These are phyloP conservation scores for Toxotes jaculatrix DNA, from an alignment of 2,113 vertebrate genomes.

Conservation along the genomic window DNA sequence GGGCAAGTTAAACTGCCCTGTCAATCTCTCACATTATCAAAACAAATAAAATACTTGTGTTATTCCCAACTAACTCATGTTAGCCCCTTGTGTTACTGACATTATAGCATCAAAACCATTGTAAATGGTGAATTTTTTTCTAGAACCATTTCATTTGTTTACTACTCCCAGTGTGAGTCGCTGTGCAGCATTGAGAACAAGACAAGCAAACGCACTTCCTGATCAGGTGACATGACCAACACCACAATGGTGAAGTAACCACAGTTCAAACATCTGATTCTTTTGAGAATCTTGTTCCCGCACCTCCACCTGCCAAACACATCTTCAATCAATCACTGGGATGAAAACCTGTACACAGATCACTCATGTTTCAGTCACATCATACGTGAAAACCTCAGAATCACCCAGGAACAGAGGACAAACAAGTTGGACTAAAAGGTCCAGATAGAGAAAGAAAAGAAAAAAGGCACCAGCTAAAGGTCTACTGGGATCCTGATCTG, in stretches of 20 bases:
- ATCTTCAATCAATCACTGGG: not conserved
- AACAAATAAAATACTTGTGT: not conserved
- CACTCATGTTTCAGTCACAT: constrained; percentile 25
- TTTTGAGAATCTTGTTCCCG: not conserved
- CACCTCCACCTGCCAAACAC: constrained; percentile 38
- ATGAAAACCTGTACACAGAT: constrained; percentile 13
- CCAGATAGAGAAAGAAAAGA: constrained; percentile 35
- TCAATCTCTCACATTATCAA: not conserved
- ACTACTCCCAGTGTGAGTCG: not conserved
- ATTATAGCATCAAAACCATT: not conserved
- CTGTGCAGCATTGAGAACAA: constrained; percentile 6
- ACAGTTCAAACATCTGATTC: constrained; percentile 33
- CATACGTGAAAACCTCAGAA: constrained; percentile 23
- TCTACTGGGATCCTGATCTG: constrained; percentile 45
- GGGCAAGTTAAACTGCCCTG: not conserved
- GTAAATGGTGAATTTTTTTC: not conserved
- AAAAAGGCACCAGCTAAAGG: constrained; percentile 23
- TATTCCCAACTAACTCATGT: not conserved
- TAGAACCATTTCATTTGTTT: not conserved
- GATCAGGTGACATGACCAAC: constrained; percentile 3
- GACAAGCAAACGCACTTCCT: not conserved
- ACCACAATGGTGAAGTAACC: not conserved
- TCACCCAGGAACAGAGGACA: constrained; percentile 20
- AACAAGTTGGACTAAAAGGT: not conserved
- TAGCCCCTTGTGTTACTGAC: not conserved